These are phyloP conservation scores for Hydrolagus colliei DNA, from an alignment of 2,797 vertebrate species.

Conservation along the genomic window DNA sequence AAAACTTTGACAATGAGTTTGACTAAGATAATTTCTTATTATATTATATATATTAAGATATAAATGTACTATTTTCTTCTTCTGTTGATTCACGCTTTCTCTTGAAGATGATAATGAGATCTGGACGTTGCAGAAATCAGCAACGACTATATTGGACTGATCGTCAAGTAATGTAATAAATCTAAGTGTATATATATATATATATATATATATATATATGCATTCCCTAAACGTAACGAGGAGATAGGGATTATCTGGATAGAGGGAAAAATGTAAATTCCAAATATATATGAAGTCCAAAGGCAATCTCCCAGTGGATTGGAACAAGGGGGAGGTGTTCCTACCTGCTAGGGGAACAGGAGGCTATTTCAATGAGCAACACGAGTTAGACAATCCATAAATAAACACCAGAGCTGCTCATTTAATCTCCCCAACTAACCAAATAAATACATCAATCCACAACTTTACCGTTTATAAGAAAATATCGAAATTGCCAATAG, in stretches of 20 bases:
- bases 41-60: no score
- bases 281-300: neutral
- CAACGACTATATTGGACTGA: no score
- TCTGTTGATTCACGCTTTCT: neutral
- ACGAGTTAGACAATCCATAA: neutral
- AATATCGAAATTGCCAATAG: no score
- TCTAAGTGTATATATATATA: no score
- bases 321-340: neutral
- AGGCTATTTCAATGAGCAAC: neutral
- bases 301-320: neutral
- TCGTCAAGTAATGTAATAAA: no score
- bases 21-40: no score
- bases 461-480: no score
- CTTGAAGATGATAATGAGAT: neutral
- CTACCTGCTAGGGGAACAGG: neutral
- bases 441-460: no score
- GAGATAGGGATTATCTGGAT: neutral
- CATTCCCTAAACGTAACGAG: no score
- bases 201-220: no score
- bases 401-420: neutral
- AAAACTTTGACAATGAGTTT: no score
- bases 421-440: neutral
- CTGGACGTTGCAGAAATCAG: no score
- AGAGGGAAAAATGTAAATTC: neutral
- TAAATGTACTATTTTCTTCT: neutral